Percentiles rank a stretch among this genome's conserved stretches.
phyloP scores from a whole-genome alignment of 2,888 invertebrate species.

The Acholoe squamosa region DNA sequence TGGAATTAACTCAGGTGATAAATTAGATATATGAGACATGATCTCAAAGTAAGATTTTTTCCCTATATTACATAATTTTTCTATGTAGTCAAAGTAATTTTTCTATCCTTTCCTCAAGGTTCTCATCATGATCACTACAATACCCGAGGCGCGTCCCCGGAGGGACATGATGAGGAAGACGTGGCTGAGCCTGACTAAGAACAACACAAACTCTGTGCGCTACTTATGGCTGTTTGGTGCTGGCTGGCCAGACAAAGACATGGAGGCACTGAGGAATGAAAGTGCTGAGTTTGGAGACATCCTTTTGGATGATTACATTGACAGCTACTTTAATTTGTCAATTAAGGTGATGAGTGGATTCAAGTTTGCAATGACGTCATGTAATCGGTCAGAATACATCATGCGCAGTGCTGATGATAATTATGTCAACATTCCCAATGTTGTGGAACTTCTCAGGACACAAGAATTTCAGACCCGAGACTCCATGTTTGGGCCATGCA shows the following conservation, averaged over 20 bases:
- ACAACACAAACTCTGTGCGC: neutral
- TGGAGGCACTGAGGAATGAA: neutral
- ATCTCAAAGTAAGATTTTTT: too few relatives aligned
- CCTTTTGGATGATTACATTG: neutral
- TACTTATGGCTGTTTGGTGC: conserved; percentile 1
- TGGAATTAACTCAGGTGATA: too few relatives aligned
- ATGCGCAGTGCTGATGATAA: conserved; percentile 12
- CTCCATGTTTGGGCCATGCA: neutral
- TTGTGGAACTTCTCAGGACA: neutral
- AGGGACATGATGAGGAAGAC: neutral
- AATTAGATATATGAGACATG: too few relatives aligned
- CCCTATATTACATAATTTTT: too few relatives aligned
- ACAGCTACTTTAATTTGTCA: too few relatives aligned
- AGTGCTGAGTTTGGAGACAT: neutral
- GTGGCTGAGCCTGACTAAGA: neutral
- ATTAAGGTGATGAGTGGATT: neutral
- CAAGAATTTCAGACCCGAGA: neutral
- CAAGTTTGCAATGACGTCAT: neutral
- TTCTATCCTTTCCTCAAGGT: too few relatives aligned
- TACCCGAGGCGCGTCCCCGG: neutral
- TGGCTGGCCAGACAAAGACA: neutral
- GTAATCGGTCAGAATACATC: neutral
- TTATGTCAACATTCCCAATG: neutral
- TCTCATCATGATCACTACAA: neutral
- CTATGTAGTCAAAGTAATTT: too few relatives aligned